These are phyloP conservation scores for Premnoplex brunnescens DNA, from an alignment of 2,797 vertebrate genomes.

Conservation along the genomic window DNA sequence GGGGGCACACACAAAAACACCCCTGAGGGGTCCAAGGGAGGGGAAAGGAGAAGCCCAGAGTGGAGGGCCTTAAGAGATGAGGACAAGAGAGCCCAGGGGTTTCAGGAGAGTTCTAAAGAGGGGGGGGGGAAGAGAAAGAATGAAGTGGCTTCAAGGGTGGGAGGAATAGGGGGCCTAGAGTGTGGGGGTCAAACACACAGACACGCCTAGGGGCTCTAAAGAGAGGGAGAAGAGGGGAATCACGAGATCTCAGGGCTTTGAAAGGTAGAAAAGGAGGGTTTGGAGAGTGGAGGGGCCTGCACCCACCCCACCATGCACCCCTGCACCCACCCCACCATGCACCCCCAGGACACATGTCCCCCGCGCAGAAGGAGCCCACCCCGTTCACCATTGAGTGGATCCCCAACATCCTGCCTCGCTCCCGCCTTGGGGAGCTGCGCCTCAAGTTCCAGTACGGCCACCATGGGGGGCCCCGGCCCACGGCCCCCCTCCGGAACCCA, in stretches of 20 bases:
- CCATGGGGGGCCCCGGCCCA: neutral
- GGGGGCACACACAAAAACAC: no score
- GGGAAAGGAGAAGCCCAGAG: no score
- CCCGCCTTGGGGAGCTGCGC: conserved; percentile 85
- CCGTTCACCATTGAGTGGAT: conserved; percentile 93
- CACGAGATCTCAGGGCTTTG: neutral
- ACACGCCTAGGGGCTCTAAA: neutral
- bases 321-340: neutral
- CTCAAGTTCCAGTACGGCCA: neutral
- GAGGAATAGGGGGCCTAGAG: neutral
- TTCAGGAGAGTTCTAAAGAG: no score
- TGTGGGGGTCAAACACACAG: neutral
- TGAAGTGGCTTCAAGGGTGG: neutral
- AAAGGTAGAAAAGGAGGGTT: neutral
- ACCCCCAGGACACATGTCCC: neutral
- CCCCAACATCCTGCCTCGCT: conserved; percentile 87
- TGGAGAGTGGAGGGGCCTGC: no score
- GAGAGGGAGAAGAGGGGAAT: neutral
- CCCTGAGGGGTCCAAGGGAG: no score
- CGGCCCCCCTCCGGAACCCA: neutral
- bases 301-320: no score
- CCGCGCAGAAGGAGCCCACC: conserved; percentile 47
- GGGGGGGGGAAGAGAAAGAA: no score
- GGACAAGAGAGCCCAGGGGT: no score
- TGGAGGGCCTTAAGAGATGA: no score